Base-by-base conservation (phyloP, 1,140 invertebrate genomes). In the Pogonognathellus flavescens region DNA sequence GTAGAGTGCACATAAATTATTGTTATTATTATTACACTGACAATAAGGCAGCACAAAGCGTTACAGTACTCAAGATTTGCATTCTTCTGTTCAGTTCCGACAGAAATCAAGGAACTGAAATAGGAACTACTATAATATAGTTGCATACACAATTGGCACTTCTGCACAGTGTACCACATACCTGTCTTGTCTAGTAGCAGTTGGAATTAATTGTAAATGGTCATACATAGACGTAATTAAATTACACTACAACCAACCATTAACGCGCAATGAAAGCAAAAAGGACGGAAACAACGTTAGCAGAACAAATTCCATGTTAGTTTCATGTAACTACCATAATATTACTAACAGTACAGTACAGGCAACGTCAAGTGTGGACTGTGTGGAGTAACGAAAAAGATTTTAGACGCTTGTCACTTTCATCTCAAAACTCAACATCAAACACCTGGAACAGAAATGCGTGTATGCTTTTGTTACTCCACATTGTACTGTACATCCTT, bases 231-330 rank as follows among this genome's bases (percentile, higher is more conserved):
- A 25, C 25, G 20, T 76, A 31, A 49, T 76, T 25, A 49, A 76
- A 76, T 76, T 76, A 76, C 70, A 76, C 11, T 76, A 18, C n/a
- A 72, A 76, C 41, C 70, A 76, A 76, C 70, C 70, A 76, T 76
- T 76, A 76, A 49, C 14, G n/a, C 41, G 49, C 41, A 76, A 76
- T 31, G 70, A 76, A 76, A 76, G 70, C 70, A 76, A 66, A 14
- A 66, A 76, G 70, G 70, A 76, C 4, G 70, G 31, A 76, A 76
- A 16, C 31, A 76, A 31, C 25, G 25, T 4, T 16, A 76, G 70
- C 70, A 41, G 31, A 66, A 25, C 62, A 66, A 66, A 66, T 66
- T 18, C 22, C 11, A 14, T 20, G 62, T 66, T 66, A 25, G 62
- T 66, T 66, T 66, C 62, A 66, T 25, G 22, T 25, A 66, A 20